These are phyloP conservation scores for Diploscapter pachys DNA, from an alignment of 1,140 invertebrate genomes.

Conservation along the genomic window DNA sequence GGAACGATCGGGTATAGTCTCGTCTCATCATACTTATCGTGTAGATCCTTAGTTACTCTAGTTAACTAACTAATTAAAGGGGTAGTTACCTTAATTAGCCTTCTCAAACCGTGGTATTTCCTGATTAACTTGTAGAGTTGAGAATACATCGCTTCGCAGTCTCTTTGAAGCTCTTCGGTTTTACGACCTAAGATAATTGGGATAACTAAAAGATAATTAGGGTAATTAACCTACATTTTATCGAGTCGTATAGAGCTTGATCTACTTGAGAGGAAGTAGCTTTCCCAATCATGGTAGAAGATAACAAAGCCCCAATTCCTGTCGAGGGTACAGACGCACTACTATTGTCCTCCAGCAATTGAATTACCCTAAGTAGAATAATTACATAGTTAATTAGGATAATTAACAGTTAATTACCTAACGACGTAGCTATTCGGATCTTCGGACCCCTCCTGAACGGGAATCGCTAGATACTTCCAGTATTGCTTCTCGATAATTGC, in stretches of 20 bases:
- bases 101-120: slow-evolving; percentile 81
- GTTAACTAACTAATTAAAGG: too few species aligned
- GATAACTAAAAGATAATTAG: slow-evolving; percentile 8
- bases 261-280: slow-evolving; percentile 35
- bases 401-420: slow-evolving; percentile 57
- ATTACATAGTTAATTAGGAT: slow-evolving; percentile 12
- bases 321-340: slow-evolving; percentile 67
- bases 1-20: slow-evolving; percentile 88
- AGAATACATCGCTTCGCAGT: slow-evolving; percentile 90
- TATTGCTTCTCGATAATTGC: slow-evolving; percentile 83
- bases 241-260: slow-evolving; percentile 33
- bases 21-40: slow-evolving; percentile 78
- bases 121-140: slow-evolving; percentile 83
- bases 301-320: slow-evolving; percentile 65
- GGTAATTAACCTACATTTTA: slow-evolving; percentile 40
- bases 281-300: slow-evolving; percentile 42
- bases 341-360: slow-evolving; percentile 77
- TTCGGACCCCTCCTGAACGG: slow-evolving; percentile 75
- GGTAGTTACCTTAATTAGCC: slow-evolving; percentile 68
- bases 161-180: slow-evolving; percentile 81
- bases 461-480: slow-evolving; percentile 85
- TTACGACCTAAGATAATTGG: slow-evolving; percentile 74
- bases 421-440: slow-evolving; percentile 83
- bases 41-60: slow-evolving; percentile 64
- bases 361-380: slow-evolving; percentile 71